Evolutionary conservation across 2,888 invertebrate species (phyloP), one percentile per base, ranked within the genome.

Genomic region (Sphaeridia pumilis): DNA sequence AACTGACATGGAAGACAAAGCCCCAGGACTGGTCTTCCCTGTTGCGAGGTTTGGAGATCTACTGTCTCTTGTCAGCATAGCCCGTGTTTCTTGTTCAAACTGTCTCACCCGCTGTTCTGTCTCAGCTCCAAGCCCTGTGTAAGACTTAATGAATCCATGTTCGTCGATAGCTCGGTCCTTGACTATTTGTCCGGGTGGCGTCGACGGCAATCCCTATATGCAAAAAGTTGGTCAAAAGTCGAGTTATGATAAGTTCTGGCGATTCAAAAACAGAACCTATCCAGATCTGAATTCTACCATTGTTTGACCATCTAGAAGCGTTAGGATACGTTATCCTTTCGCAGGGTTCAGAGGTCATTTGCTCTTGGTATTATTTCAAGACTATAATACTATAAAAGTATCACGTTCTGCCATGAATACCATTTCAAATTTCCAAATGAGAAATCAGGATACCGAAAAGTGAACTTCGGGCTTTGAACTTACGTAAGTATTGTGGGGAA

Each of bases 81-180:
- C 79, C 70, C 81, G 78, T 2, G 84, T 81, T 71, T 86, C 86
- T 68, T 82, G 76, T 68, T 83, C 83, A 70, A 85, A 83, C 68
- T 82, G 66, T 66, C 81, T 76, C 52, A 80, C 76, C 58, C 80
- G 73, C 66, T 82, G 79, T 62, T 80, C 79, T 5, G 80, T 79
- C 58, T 72, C 77, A 63, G 73, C 76, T 64, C 73, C 75, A 67
- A 76, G 74, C 64, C 75, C 77, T 50, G 75, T 76, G 69, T 79
- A 83, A 65, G 79, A 79, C 69, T 75, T 72, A 46, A 69, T 66
- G 36, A 65, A 59, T 34, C 66, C 67, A 21, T 61, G 61, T 22
- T 65, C 67, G 48, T 65, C 65, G 64, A 72, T 76, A 57, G 72
- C 68, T 22, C 72, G 56, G 48, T 49, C 38, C 10, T 35, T 48